Base-by-base conservation (phyloP, 1,140 invertebrate genomes). In the Marisa cornuarietis region DNA sequence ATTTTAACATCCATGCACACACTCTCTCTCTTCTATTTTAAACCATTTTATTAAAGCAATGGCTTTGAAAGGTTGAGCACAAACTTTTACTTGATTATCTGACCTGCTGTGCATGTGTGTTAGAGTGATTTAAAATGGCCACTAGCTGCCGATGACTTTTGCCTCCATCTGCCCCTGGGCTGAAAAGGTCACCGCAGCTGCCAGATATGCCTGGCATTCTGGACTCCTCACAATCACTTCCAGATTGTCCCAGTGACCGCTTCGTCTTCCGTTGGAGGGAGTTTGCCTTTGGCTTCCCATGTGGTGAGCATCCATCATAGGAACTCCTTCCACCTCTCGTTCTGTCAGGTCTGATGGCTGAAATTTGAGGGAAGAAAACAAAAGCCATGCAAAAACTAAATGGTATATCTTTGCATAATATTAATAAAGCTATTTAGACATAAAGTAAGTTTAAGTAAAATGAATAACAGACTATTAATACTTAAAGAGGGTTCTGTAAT, bases 301-400 rank as follows among this genome's bases (percentile, higher is more conserved):
- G 83, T 58, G 90, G 85, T 13, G 86, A 86, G 82, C 89, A 88
- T 14, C 90, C 90, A 68, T 90, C 88, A 90, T 99, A 99, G 20
- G 96, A 98, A 83, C 96, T 98, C 79, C 98, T 93, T 42, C 98
- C 98, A 76, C 97, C 98, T 79, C 97, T 92, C 0, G 97, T 98
- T 82, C 97, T 92, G 91, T 99, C 97, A 88, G 98, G 96, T 82
- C 97, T 92, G 69, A 99, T 98, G 0, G 97, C 98, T 97, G 91
- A 42, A 91, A 92, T 85, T 22, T 22, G 72, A 42, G 71, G 10
- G 52, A n/a, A 58, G 58, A 54, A 79, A 79, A 22, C 61, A 7
- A n/a, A 58, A 58, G 51, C 26, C 63, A 68, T 24, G 8, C 72
- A 24, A 51, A 26, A n/a, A 10, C 13, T 26, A 65, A 63, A 66